Base-by-base conservation (phyloP, 2,888 invertebrate species). In the Andrena trimmerana region DNA sequence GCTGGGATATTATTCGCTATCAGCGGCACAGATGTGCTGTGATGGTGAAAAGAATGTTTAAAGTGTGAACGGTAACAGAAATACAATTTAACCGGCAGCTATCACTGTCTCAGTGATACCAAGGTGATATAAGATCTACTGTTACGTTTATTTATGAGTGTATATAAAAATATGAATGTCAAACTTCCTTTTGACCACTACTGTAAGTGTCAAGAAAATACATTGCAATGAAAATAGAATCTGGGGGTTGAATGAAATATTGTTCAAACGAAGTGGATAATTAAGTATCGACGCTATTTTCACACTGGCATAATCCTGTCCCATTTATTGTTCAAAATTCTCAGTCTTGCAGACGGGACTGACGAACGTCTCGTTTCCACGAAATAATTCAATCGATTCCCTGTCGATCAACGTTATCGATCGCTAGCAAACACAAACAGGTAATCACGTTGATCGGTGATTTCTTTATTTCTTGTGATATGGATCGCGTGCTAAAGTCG, bases 401-500 rank as follows among this genome's bases (percentile, higher is more conserved):
- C 48, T 27, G 50, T 63, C n/a, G 69, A 57, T 65, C 68, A n/a
- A 50, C 33, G 42, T 33, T 16, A 52, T 29, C 60, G 29, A 75
- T 63, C 66, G 48, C 16, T 60, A 59, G 69, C 42, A 57, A 79
- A 79, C 66, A n/a, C 69, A 82, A 79, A 70, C 69, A 54, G 62
- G 50, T 54, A 29, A 70, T 78, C 70, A 57, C 29, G 70, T 72
- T 57, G 36, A 65, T 77, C 62, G 50, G 33, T 72, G 42, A 80
- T 81, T 67, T 52, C 68, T 50, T 72, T 70, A 66, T 67, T 83
- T 67, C 68, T 59, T 24, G 75, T 62, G 78, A 79, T 78, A 80
- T 66, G 78, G 69, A 69, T 75, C 65, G 78, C 76, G 70, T 75
- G 78, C 68, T 83, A 75, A 57, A 65, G 71, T 83, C 74, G 80